Evolutionary conservation across 2,888 invertebrate genomes (phyloP).

Genomic region (Machimus atricapillus): DNA sequence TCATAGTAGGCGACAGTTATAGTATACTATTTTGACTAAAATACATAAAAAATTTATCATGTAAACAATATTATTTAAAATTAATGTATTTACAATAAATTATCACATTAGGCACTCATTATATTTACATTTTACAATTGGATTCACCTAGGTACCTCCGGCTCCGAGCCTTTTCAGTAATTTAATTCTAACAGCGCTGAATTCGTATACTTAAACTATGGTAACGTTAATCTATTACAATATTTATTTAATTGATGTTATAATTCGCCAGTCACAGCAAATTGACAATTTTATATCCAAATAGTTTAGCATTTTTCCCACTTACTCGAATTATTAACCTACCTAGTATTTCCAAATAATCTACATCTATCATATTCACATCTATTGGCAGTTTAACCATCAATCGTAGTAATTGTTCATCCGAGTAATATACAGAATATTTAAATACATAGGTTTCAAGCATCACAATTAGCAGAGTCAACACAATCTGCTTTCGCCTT

Average conservation of each 20-base stretch:
- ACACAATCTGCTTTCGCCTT: background rate
- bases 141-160: background rate
- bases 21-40: conserved; percentile 17
- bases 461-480: conserved; percentile 7
- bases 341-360: background rate
- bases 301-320: background rate
- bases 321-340: background rate
- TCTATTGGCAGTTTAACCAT: conserved; percentile 1
- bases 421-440: background rate
- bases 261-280: background rate
- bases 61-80: conserved; percentile 15
- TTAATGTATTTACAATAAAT: conserved; percentile 34
- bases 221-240: background rate
- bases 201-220: conserved; percentile 5
- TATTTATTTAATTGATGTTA: background rate
- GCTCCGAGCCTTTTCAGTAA: background rate
- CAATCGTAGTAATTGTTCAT: background rate
- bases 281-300: background rate
- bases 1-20: background rate
- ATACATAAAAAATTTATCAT: conserved; percentile 26
- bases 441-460: conserved; percentile 2
- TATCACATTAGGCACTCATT: conserved; percentile 47
- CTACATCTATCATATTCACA: background rate
- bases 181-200: background rate
- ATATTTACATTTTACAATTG: conserved; percentile 32